Conservation (phyloP, 1,140 invertebrate species). For the Trichomalopsis sarcophagae region DNA sequence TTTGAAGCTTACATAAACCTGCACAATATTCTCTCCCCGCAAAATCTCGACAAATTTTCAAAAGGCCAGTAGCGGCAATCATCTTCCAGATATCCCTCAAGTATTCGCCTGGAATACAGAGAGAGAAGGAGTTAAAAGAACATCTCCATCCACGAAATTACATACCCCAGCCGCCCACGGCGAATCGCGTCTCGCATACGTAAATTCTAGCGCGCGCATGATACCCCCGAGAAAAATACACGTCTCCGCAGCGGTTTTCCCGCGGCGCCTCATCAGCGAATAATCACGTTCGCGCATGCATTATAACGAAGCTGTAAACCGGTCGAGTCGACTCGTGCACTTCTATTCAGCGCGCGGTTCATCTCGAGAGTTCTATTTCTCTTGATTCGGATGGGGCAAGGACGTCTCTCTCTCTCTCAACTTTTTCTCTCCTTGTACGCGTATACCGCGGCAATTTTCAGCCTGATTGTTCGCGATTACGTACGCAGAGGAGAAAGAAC, state of each 20-base stretch:
- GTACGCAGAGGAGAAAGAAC: background rate
- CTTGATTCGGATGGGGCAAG: background rate
- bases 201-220: background rate
- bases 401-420: background rate
- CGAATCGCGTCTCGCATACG: background rate
- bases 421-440: background rate
- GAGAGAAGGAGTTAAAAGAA: no score
- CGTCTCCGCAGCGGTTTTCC: conserved; percentile 9
- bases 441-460: background rate
- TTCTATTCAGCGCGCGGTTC: background rate
- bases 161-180: background rate
- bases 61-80: no score
- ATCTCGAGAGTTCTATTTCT: conserved; percentile 15
- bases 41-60: no score
- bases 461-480: background rate
- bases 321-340: background rate
- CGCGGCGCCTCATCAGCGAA: conserved; percentile 21
- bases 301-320: conserved; percentile 28
- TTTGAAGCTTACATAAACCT: background rate
- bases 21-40: no score
- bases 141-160: conserved; percentile 14
- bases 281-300: background rate
- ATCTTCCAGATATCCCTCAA: background rate
- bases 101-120: background rate
- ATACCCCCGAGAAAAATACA: background rate